Conservation (phyloP, 2,113 vertebrate species). For the Nesoenas mayeri region DNA sequence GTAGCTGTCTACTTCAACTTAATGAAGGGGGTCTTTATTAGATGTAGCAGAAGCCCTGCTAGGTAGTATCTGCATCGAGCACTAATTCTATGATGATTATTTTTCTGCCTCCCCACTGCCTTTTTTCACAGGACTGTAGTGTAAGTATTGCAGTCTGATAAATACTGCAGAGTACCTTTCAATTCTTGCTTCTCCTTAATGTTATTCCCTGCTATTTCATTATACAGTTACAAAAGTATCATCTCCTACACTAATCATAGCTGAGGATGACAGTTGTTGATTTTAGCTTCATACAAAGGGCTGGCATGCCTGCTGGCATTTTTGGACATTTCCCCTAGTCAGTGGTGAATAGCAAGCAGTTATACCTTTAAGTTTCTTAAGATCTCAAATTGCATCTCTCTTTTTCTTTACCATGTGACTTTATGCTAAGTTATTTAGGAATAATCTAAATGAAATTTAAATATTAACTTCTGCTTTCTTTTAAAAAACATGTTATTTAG, state of each 20-base stretch:
- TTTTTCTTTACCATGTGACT: not conserved
- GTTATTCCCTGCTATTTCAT: not conserved
- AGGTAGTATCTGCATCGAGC: not conserved
- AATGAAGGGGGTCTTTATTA: not conserved
- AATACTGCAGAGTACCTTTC: not conserved
- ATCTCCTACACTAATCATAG: not conserved
- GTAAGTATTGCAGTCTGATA: not conserved
- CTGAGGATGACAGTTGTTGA: not conserved
- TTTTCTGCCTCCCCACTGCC: not conserved
- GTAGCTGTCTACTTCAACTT: not conserved
- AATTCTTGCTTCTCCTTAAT: not conserved
- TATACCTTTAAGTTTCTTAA: not conserved
- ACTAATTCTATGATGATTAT: not conserved
- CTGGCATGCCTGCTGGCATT: not conserved
- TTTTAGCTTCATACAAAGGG: not conserved
- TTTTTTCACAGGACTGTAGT: not conserved
- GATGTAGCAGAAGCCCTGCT: not conserved
- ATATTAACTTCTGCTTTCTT: not conserved
- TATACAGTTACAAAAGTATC: not conserved
- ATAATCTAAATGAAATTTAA: not conserved
- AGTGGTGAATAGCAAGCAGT: not conserved
- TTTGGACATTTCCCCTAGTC: not conserved
- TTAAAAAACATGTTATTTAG: not conserved
- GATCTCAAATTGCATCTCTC: not conserved
- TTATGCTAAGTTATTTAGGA: not conserved